Base-by-base conservation (phyloP, 2,113 vertebrate genomes). In the Catharus minimus region DNA sequence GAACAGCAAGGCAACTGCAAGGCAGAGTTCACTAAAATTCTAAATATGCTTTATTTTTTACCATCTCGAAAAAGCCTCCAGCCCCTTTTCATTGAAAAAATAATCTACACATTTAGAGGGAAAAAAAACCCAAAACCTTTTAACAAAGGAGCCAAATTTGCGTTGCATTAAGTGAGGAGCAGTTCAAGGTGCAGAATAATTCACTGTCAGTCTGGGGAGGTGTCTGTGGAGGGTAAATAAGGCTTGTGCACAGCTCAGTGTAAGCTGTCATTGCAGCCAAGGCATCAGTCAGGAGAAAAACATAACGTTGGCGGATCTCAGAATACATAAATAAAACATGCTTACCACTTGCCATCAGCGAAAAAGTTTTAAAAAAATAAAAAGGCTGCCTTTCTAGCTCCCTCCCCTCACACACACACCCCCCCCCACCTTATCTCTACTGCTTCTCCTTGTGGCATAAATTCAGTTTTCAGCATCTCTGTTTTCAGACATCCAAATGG, bases 271-370 rank as follows among this genome's bases (percentile, higher is more conserved):
- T 11, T 82, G 82, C 77, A 95, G 89, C 89, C 94, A 67, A 76
- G 73, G 93, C 90, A 88, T 94, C 91, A 95, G 94, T 94, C 92
- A 92, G 92, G 64, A 81, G 76, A 11, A 86, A 93, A 93, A 86
- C 87, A 57, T 5, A 78, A 79, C 6, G 30, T 61, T 91, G 85
- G 90, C 6, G 3, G 57, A 81, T 92, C 94, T 88, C 80, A 28
- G 89, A 88, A 67, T 75, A 75, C 94, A 96, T 96, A 95, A 96
- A 96, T 97, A 96, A 96, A 96, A 96, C 87, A 96, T 95, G 85
- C 85, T 93, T 61, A 88, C 88, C 80, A 84, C 93, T 96, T 90
- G 89, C 94, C 82, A 93, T 80, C 92, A 91, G 92, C 41, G 0
- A 89, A 91, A 96, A 94, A 79, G 38, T 17, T 57, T 15, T 32